Conservation (phyloP, 2,888 invertebrate species). For the Onthophagus sagittarius region DNA sequence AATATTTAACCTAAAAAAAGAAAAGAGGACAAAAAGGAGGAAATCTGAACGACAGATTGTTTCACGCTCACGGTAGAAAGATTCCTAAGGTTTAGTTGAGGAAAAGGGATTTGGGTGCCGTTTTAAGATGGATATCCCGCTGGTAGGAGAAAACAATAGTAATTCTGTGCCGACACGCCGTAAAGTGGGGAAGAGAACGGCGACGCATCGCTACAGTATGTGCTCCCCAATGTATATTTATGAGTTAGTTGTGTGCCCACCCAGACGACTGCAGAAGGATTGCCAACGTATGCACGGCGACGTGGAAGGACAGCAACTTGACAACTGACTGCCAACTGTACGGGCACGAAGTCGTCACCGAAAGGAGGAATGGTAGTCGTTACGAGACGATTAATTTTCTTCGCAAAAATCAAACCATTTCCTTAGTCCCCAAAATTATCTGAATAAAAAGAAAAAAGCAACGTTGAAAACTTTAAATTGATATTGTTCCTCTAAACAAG, state of each 20-base stretch:
- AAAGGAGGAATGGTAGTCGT: neutral
- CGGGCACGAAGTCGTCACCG: neutral
- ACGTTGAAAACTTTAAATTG: neutral
- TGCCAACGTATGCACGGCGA: slow-evolving; percentile 1
- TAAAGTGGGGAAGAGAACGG: neutral
- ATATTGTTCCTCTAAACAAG: neutral
- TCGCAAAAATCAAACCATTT: neutral
- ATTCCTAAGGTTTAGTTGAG: neutral
- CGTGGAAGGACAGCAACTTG: slow-evolving; percentile 19
- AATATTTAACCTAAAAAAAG: neutral
- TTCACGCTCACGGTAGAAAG: neutral
- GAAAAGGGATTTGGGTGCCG: neutral
- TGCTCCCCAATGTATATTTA: slow-evolving; percentile 23
- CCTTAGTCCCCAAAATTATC: neutral
- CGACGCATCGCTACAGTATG: neutral
- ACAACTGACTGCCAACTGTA: slow-evolving; percentile 12
- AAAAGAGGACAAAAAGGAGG: neutral
- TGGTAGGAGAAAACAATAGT: neutral
- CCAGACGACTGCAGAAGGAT: slow-evolving; percentile 21
- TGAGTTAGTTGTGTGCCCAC: slow-evolving; percentile 24
- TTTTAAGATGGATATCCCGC: neutral
- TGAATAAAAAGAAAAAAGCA: neutral
- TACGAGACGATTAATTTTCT: neutral
- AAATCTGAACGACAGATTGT: neutral
- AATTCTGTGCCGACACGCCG: neutral